Conservation (phyloP, 2,797 vertebrate species). For the Gallirallus australis region DNA sequence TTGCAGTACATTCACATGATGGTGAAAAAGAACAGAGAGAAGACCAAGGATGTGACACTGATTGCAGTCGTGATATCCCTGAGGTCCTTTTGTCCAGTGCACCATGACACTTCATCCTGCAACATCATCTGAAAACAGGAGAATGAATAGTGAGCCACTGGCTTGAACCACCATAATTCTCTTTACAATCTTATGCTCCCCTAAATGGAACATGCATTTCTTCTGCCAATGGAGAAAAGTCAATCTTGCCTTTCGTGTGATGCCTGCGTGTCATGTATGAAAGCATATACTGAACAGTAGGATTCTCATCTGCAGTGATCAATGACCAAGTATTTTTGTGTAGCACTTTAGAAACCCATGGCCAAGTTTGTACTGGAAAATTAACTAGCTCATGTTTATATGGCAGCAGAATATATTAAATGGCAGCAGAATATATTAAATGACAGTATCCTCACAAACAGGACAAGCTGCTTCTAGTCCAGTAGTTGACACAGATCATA, state of each 20-base stretch:
- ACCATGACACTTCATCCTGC: not conserved
- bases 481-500: not conserved
- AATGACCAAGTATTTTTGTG: conserved; percentile 28
- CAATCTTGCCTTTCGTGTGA: not conserved
- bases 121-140: not conserved
- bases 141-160: not conserved
- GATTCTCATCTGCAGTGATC: conserved; percentile 28
- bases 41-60: not conserved
- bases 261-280: not conserved
- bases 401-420: not conserved
- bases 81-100: not conserved
- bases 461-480: not conserved
- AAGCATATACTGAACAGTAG: not conserved
- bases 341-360: conserved; percentile 32
- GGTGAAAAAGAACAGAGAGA: not conserved
- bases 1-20: not conserved
- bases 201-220: not conserved
- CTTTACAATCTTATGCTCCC: not conserved
- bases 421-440: not conserved
- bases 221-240: not conserved
- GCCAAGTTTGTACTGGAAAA: not conserved
- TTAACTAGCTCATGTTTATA: not conserved
- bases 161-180: not conserved
- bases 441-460: not conserved
- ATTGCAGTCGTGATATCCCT: not conserved